phyloP scores from a whole-genome alignment of 2,888 invertebrate species.

The Aporophyla nigra region DNA sequence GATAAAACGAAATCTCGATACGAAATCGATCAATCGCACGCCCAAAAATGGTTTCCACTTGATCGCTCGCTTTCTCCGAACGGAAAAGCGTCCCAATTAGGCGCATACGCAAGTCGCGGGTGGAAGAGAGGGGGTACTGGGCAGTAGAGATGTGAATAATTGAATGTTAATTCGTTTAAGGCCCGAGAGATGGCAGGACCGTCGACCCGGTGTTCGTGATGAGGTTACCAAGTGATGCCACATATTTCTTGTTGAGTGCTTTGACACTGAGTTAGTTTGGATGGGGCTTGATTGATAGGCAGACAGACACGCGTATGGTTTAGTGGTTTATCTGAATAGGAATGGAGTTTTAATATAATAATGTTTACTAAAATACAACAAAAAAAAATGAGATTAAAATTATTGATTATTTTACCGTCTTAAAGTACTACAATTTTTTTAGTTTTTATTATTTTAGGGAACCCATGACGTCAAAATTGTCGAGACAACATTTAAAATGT shows the following conservation, averaged over 20 bases:
- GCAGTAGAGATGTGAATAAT: constrained; percentile 73
- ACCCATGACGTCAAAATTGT: not conserved
- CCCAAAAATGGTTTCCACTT: constrained; percentile 79
- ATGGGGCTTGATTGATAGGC: constrained; percentile 51
- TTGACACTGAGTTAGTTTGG: constrained; percentile 60
- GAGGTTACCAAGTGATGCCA: constrained; percentile 52
- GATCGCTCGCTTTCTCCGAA: constrained; percentile 84
- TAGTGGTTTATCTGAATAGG: constrained; percentile 36
- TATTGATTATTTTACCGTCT: not conserved
- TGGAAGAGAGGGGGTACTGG: constrained; percentile 48
- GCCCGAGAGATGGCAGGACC: constrained; percentile 73
- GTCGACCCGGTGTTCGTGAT: constrained; percentile 62
- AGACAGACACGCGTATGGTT: constrained; percentile 34
- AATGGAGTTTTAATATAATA: constrained; percentile 11
- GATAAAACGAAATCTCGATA: constrained; percentile 60
- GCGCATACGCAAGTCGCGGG: constrained; percentile 68
- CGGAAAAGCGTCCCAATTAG: constrained; percentile 85
- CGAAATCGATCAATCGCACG: constrained; percentile 69
- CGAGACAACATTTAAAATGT: constrained; percentile 10
- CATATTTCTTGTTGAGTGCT: constrained; percentile 62
- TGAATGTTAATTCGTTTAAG: constrained; percentile 71
- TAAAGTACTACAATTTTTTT: not conserved
- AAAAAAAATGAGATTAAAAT: not conserved
- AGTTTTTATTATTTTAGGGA: constrained; percentile 5
- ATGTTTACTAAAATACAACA: not conserved